A percentile compares a stretch with the other conserved stretches of the same genome.
These are phyloP conservation scores for Sterna hirundo DNA, from an alignment of 2,113 vertebrate genomes.

Conservation along the genomic window DNA sequence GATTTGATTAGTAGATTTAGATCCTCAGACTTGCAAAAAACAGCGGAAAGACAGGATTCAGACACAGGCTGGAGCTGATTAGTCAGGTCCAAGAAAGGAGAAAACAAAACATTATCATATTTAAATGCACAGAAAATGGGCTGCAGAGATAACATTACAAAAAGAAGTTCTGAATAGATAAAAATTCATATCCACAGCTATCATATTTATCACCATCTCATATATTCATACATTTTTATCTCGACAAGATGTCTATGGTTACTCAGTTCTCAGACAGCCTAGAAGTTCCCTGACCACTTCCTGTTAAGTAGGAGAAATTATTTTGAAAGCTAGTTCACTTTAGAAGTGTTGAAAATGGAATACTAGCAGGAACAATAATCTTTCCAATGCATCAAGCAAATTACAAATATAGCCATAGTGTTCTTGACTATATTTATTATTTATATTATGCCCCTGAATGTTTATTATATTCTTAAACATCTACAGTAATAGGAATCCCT, in stretches of 20 bases:
- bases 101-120: neutral
- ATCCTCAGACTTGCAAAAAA: neutral
- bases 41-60: neutral
- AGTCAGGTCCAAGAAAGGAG: neutral
- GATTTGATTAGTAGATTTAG: neutral
- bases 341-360: neutral
- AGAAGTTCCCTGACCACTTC: neutral
- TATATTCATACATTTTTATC: neutral
- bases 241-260: neutral
- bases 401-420: neutral
- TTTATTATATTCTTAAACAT: neutral
- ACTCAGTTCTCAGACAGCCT: neutral
- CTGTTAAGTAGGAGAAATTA: neutral
- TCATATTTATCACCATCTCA: neutral
- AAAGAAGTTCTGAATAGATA: neutral
- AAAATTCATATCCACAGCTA: neutral
- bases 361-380: neutral
- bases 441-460: neutral
- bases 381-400: neutral
- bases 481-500: neutral
- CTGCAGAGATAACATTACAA: neutral
- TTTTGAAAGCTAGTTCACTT: neutral
- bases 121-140: neutral
- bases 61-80: neutral
- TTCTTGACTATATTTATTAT: neutral